Percentiles rank a stretch among this genome's conserved stretches.
Evolutionary conservation across 2,888 invertebrate genomes (phyloP).

Genomic region (Lottia gigantea): DNA sequence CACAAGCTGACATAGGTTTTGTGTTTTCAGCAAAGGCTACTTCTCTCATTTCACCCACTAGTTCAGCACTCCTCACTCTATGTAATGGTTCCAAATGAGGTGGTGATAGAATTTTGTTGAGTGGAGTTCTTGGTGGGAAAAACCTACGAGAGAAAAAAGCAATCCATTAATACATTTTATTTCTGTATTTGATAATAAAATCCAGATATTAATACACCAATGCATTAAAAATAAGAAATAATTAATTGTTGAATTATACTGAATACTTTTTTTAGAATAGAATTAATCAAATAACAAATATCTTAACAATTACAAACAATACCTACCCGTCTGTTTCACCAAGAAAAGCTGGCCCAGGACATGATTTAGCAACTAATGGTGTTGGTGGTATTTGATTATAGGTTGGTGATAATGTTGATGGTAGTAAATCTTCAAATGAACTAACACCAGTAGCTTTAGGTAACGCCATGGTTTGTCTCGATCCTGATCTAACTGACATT

Average conservation of each 20-base stretch:
- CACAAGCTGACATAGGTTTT: slow-evolving; percentile 50
- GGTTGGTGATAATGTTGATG: slow-evolving; percentile 24
- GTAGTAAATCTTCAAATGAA: slow-evolving; percentile 57
- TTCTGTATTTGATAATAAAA: too few species aligned
- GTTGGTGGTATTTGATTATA: neutral
- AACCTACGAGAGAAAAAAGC: too few species aligned
- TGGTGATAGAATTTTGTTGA: slow-evolving; percentile 26
- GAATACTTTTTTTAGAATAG: too few species aligned
- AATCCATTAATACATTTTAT: too few species aligned
- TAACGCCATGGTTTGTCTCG: slow-evolving; percentile 58
- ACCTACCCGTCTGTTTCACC: slow-evolving; percentile 2
- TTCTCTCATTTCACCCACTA: slow-evolving; percentile 32
- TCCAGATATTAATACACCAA: too few species aligned
- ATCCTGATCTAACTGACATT: slow-evolving; percentile 38
- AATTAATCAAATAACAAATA: too few species aligned
- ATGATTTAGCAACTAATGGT: slow-evolving; percentile 10
- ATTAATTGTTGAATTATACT: too few species aligned
- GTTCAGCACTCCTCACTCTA: slow-evolving; percentile 48
- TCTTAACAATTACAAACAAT: too few species aligned
- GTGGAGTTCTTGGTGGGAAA: slow-evolving; percentile 10
- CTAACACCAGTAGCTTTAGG: slow-evolving; percentile 62
- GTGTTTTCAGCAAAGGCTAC: neutral
- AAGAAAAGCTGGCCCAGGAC: slow-evolving; percentile 8
- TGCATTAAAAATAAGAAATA: too few species aligned
- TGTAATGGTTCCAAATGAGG: slow-evolving; percentile 45